Base-by-base conservation (phyloP, 2,797 vertebrate species). In the Halcyon badia region DNA sequence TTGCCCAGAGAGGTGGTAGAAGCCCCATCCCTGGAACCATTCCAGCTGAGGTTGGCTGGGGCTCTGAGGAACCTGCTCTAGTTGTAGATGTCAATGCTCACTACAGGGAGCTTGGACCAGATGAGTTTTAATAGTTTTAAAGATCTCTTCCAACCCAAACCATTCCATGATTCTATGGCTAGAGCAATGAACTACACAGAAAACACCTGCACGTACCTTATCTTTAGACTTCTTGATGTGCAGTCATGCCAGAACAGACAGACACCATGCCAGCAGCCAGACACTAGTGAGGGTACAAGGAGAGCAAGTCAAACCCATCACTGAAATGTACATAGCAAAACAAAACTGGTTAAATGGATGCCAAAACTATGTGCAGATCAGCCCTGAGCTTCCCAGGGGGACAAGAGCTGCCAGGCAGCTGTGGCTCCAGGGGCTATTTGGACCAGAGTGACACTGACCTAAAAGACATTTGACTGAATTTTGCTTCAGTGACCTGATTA, bases 401-500 rank as follows among this genome's bases (percentile, higher is more conserved):
- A 41, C 41, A 28, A 65, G 54, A 87, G 24, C 77, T 78, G 52
- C 51, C 57, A 44, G 69, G 41, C 60, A 92, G 77, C 41, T 46
- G 58, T 14, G 33, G 39, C 49, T 96, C 21, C 1, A 0, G 58
- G 8, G 2, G 22, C 51, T 70, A 12, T 35, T 52, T 0, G 0
- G 80, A 76, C 33, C 83, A 51, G 11, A 51, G 85, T 54, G 73
- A 90, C 94, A 68, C 68, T 33, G 94, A 35, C 46, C 1, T 0
- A 76, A 52, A 73, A 64, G 56, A 2, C n/a, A 66, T 12, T 77
- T 26, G 80, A 70, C 62, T 84, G 77, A 60, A 49, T 96, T 93
- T 90, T 89, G 46, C 78, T 51, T 92, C 4, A 0, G n/a, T 93
- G 93, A 81, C 93, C 80, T 42, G 64, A 83, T 49, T 58, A 87